phyloP scores from a whole-genome alignment of 2,888 invertebrate species.

The Trichogramma evanescens region DNA sequence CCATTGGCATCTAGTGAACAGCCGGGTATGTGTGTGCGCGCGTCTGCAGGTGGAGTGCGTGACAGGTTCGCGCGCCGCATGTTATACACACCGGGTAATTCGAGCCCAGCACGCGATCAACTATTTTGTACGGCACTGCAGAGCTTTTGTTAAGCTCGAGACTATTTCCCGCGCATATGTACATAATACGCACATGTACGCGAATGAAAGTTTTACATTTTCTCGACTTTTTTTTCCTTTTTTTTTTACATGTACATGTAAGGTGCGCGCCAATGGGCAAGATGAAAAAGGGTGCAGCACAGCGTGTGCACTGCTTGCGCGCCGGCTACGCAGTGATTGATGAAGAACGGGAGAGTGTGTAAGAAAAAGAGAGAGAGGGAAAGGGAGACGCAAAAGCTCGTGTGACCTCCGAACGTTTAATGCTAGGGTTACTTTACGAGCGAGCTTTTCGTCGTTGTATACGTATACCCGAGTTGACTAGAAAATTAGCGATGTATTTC shows the following conservation, averaged over 20 bases:
- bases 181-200: not conserved
- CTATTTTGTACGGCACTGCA: not conserved
- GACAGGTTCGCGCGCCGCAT: no score
- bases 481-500: no score
- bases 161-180: no score
- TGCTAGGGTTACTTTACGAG: no score
- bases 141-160: no score
- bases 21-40: not conserved
- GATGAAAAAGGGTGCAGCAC: no score
- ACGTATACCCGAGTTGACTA: no score
- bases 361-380: not conserved
- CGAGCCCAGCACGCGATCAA: constrained; percentile 17
- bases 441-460: no score
- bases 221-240: not conserved
- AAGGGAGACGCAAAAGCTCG: not conserved
- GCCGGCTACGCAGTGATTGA: not conserved
- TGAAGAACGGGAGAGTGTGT: not conserved
- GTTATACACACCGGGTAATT: constrained; percentile 10
- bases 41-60: not conserved
- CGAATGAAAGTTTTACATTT: not conserved
- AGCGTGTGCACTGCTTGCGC: not conserved
- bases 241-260: not conserved
- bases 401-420: not conserved
- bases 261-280: not conserved
- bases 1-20: constrained; percentile 19